phyloP scores from a whole-genome alignment of 2,113 vertebrate genomes.

The Odontophorus gujanensis region DNA sequence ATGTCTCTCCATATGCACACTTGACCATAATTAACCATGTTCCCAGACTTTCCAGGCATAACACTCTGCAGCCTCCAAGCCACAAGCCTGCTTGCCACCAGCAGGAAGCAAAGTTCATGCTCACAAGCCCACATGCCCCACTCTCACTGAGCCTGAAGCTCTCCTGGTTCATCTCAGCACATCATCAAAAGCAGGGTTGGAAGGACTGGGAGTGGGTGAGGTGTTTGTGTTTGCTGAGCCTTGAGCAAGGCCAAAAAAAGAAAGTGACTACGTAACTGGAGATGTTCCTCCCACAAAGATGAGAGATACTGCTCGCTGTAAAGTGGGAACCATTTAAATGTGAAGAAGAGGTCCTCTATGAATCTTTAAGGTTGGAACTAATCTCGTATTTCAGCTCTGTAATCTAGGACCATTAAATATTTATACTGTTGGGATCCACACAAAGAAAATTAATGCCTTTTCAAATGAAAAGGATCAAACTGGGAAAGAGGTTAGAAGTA shows the following conservation, averaged over 20 bases:
- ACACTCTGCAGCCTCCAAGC: not conserved
- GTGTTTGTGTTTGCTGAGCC: slow-evolving; percentile 44
- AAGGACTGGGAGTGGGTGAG: slow-evolving; percentile 36
- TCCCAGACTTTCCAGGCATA: not conserved
- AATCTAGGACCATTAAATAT: slow-evolving; percentile 60
- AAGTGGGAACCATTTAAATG: not conserved
- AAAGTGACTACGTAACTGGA: slow-evolving; percentile 46
- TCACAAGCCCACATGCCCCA: not conserved
- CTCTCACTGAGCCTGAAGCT: slow-evolving; percentile 38
- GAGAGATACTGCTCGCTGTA: slow-evolving; percentile 14
- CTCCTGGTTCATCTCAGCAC: slow-evolving; percentile 27
- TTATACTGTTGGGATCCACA: slow-evolving; percentile 43
- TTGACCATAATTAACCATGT: not conserved
- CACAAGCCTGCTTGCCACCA: not conserved
- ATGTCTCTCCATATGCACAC: not conserved
- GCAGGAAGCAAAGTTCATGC: not conserved
- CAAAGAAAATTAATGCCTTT: slow-evolving; percentile 64
- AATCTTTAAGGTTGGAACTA: not conserved
- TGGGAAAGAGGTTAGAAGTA: slow-evolving; percentile 40
- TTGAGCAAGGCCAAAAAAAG: slow-evolving; percentile 9
- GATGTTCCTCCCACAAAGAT: not conserved
- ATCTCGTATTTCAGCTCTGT: slow-evolving; percentile 29
- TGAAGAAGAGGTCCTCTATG: not conserved
- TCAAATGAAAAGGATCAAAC: slow-evolving; percentile 61
- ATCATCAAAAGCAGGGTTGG: slow-evolving; percentile 16